Evolutionary conservation across 2,888 invertebrate species (phyloP).

Genomic region (Agrilus cyanescens): DNA sequence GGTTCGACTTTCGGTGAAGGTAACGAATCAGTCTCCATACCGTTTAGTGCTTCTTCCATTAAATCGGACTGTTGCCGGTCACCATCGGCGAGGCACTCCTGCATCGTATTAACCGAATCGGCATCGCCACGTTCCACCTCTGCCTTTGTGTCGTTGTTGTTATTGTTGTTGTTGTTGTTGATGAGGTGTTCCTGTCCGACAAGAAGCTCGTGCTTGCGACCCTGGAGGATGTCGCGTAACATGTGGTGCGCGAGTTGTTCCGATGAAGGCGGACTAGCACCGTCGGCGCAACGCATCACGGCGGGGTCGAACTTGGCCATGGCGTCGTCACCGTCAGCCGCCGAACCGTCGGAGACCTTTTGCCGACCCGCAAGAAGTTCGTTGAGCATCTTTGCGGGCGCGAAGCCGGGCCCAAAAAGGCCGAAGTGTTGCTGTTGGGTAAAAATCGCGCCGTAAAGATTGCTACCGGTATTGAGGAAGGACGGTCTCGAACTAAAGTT

Average conservation of each 20-base stretch:
- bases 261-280: constrained; percentile 40
- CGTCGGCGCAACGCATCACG: constrained; percentile 39
- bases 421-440: constrained; percentile 69
- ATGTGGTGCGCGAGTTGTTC: constrained; percentile 65
- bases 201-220: constrained; percentile 71
- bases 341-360: constrained; percentile 36
- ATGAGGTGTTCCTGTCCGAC: constrained; percentile 37
- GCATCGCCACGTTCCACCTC: constrained; percentile 20
- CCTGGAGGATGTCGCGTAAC: constrained; percentile 82
- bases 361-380: constrained; percentile 69
- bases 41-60: constrained; percentile 49
- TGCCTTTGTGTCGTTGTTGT: constrained; percentile 36
- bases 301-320: constrained; percentile 30
- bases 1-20: constrained; percentile 45
- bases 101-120: constrained; percentile 28
- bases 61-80: constrained; percentile 39
- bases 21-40: constrained; percentile 49
- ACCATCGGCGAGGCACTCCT: constrained; percentile 51
- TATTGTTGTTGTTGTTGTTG: constrained; percentile 42
- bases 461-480: constrained; percentile 50
- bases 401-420: constrained; percentile 74
- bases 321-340: constrained; percentile 28
- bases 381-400: constrained; percentile 85
- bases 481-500: constrained; percentile 67
- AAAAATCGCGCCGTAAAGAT: constrained; percentile 76